Percentiles rank a stretch among this genome's conserved stretches.
Evolutionary conservation across 2,797 vertebrate genomes (phyloP).

Genomic region (Lepus oiostolus): DNA sequence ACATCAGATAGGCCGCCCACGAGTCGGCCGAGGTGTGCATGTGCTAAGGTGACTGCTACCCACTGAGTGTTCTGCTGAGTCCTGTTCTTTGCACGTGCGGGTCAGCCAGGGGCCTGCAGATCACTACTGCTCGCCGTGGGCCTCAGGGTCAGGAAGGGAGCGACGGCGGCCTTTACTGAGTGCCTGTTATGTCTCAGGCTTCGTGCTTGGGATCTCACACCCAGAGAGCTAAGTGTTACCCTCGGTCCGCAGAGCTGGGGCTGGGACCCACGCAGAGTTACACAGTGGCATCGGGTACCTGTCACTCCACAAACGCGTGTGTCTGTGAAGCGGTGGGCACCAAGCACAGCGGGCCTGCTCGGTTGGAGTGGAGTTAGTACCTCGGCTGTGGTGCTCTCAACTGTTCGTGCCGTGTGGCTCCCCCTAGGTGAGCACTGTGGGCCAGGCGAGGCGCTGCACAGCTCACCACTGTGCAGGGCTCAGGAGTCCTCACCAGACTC

Average conservation of each 20-base stretch:
- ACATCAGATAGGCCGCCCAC: not conserved
- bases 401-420: not conserved
- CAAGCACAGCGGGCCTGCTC: not conserved
- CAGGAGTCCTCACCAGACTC: not conserved
- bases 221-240: not conserved
- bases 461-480: fast-evolving
- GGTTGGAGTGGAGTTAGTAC: not conserved
- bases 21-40: not conserved
- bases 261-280: not conserved
- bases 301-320: not conserved
- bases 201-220: not conserved
- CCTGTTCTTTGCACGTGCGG: not conserved
- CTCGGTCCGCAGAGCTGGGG: constrained; percentile 3
- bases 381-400: not conserved
- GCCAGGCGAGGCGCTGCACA: fast-evolving
- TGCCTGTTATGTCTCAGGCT: not conserved
- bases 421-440: not conserved
- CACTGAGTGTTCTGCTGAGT: not conserved
- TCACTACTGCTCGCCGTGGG: not conserved
- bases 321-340: not conserved
- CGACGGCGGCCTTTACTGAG: not conserved
- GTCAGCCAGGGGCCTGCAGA: not conserved
- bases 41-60: not conserved
- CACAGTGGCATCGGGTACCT: not conserved
- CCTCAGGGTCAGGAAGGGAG: not conserved